Conservation (phyloP, 2,888 invertebrate species). For the Catonia carolina region DNA sequence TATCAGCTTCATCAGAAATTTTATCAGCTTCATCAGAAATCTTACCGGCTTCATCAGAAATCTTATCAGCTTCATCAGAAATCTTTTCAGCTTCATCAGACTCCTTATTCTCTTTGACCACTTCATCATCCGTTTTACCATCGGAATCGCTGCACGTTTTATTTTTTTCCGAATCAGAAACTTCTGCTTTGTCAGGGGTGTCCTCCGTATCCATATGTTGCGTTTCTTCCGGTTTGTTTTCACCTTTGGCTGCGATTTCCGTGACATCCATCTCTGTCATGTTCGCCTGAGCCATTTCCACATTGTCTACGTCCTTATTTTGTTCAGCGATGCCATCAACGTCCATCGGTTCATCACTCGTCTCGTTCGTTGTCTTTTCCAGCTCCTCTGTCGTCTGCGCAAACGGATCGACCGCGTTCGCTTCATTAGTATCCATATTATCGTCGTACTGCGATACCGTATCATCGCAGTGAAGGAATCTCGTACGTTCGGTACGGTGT, state of each 20-base stretch:
- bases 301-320: background rate
- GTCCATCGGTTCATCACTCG: background rate
- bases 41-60: background rate
- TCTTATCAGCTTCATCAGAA: background rate
- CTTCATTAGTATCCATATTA: conserved; percentile 13
- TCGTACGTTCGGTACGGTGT: conserved; percentile 9
- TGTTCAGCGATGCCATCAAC: background rate
- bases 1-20: conserved; percentile 30
- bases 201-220: no score
- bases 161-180: no score
- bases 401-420: conserved; percentile 21
- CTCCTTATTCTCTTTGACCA: conserved; percentile 11
- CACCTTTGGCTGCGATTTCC: no score
- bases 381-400: conserved; percentile 27
- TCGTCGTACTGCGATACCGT: conserved; percentile 14
- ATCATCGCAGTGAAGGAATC: conserved; percentile 21
- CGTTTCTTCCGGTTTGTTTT: no score
- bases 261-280: no score
- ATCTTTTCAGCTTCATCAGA: conserved; percentile 29
- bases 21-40: conserved; percentile 33
- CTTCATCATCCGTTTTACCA: background rate
- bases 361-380: background rate
- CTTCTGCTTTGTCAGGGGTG: no score
- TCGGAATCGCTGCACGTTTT: no score
- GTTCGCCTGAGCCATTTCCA: no score